Percentiles rank a stretch among this genome's conserved stretches.
Conservation (phyloP, 2,888 invertebrate genomes). For the Syrphus vitripennis region DNA sequence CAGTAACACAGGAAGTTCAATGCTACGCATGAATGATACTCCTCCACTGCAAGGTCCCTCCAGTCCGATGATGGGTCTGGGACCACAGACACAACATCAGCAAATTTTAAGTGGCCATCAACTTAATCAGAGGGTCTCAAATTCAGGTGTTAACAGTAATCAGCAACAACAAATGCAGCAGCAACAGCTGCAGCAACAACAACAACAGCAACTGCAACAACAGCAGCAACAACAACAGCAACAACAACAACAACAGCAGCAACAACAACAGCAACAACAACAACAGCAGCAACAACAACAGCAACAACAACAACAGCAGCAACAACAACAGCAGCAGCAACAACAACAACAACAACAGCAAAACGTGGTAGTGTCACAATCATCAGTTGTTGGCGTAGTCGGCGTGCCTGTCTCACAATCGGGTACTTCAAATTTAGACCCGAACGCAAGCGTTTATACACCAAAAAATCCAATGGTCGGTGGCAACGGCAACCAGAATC, state of each 20-base stretch:
- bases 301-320: conserved; percentile 72
- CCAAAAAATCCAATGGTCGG: conserved; percentile 86
- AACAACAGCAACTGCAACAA: conserved; percentile 71
- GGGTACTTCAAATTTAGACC: conserved; percentile 86
- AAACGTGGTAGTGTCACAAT: conserved; percentile 77
- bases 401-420: conserved; percentile 77
- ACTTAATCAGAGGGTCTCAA: conserved; percentile 72
- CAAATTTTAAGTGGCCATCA: conserved; percentile 75
- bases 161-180: conserved; percentile 64
- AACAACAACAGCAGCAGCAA: conserved; percentile 72
- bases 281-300: conserved; percentile 71
- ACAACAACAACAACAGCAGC: conserved; percentile 67
- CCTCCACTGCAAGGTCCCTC: conserved; percentile 80
- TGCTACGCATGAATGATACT: conserved; percentile 84
- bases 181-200: conserved; percentile 62
- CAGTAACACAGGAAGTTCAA: conserved; percentile 83
- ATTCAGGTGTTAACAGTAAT: conserved; percentile 42
- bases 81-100: conserved; percentile 72
- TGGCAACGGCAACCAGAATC: conserved; percentile 67
- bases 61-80: conserved; percentile 80
- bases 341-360: conserved; percentile 68
- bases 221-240: conserved; percentile 71
- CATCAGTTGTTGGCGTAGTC: conserved; percentile 76
- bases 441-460: conserved; percentile 95
- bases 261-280: conserved; percentile 60